Percentiles rank a stretch among this genome's conserved stretches.
phyloP scores from a whole-genome alignment of 1,140 invertebrate genomes.

The Drosophila fuyamai region DNA sequence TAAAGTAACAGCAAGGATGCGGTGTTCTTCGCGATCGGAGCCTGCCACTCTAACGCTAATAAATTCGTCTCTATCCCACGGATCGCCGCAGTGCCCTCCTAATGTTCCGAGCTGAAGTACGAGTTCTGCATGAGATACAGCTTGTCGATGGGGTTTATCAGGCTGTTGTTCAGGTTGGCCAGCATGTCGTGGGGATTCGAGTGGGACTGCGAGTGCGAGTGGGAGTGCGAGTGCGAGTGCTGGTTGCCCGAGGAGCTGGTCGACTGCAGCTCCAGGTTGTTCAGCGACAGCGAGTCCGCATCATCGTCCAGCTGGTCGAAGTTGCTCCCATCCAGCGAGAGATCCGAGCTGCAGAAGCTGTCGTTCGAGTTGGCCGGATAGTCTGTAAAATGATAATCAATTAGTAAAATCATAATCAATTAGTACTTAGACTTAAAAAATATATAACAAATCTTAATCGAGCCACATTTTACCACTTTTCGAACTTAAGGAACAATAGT shows the following conservation, averaged over 20 bases:
- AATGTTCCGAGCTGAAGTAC: slow-evolving; percentile 89
- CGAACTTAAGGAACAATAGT: too few species aligned
- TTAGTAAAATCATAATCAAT: slow-evolving; percentile 38
- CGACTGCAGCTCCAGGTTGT: slow-evolving; percentile 88
- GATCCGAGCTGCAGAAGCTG: slow-evolving; percentile 95
- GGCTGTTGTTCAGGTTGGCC: slow-evolving; percentile 87
- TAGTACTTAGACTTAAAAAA: neutral
- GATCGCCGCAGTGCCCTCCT: slow-evolving; percentile 10
- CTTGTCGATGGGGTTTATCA: slow-evolving; percentile 97
- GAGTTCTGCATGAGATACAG: slow-evolving; percentile 98
- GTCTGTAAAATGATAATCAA: slow-evolving; percentile 86
- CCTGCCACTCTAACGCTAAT: slow-evolving; percentile 72
- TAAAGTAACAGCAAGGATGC: slow-evolving; percentile 50
- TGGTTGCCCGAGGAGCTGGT: slow-evolving; percentile 85
- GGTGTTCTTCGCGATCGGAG: slow-evolving; percentile 26
- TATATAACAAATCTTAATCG: neutral
- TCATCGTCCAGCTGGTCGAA: slow-evolving; percentile 92
- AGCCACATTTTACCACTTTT: neutral
- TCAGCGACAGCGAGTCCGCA: slow-evolving; percentile 90
- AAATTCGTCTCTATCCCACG: slow-evolving; percentile 70
- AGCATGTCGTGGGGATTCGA: slow-evolving; percentile 85
- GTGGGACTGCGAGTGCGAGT: slow-evolving; percentile 85
- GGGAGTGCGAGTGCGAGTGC: slow-evolving; percentile 77
- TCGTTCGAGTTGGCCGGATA: slow-evolving; percentile 94
- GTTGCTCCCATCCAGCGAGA: slow-evolving; percentile 93